Percentiles rank a stretch among this genome's conserved stretches.
Evolutionary conservation across 2,113 vertebrate genomes (phyloP).

Genomic region (Laticauda laticaudata): DNA sequence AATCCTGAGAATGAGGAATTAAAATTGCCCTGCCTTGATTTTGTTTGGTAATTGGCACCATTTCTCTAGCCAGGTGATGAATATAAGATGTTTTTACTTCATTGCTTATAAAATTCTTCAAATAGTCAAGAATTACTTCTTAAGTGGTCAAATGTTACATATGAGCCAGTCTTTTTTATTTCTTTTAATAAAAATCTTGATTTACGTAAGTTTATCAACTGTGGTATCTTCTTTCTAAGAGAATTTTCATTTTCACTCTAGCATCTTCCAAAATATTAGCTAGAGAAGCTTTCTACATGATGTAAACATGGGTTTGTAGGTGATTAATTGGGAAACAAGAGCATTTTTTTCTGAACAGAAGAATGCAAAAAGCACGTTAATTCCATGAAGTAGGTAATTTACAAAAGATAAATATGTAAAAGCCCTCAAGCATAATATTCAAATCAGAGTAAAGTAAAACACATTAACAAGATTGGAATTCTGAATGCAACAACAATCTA

Average conservation of each 20-base stretch:
- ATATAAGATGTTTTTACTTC: neutral
- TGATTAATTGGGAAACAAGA: neutral
- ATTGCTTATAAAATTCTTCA: neutral
- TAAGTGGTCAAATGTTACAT: neutral
- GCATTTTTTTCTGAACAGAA: neutral
- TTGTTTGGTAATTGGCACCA: neutral
- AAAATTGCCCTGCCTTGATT: neutral
- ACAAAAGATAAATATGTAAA: neutral
- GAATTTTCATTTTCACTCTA: neutral
- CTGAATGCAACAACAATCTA: neutral
- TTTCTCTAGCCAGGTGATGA: neutral
- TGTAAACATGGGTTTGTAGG: neutral
- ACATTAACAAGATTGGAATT: neutral
- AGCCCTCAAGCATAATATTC: constrained; percentile 1
- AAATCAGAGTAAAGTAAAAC: constrained; percentile 26
- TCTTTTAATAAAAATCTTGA: neutral
- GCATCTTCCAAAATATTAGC: neutral
- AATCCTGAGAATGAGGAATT: neutral
- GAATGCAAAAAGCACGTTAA: neutral
- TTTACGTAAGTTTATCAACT: constrained; percentile 9
- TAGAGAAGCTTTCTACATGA: constrained; percentile 13
- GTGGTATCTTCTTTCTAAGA: constrained; percentile 6
- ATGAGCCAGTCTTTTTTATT: neutral
- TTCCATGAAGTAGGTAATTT: constrained; percentile 13
- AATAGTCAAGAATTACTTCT: neutral